Evolutionary conservation across 2,888 invertebrate genomes (phyloP).

Genomic region (Darwinula stevensoni): DNA sequence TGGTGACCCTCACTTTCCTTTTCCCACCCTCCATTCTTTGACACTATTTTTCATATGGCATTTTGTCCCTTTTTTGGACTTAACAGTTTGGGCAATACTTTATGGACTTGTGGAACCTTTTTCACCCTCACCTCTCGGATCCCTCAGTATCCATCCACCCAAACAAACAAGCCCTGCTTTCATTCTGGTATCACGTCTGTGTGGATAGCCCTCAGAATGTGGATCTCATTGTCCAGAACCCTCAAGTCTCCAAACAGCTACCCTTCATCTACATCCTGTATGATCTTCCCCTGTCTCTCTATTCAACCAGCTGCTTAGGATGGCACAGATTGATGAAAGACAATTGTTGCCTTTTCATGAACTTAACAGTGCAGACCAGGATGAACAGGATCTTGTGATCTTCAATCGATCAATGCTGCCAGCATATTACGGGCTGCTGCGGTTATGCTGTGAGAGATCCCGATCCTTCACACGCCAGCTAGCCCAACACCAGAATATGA

Average conservation of each 20-base stretch:
- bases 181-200: conserved; percentile 80
- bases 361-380: conserved; percentile 55
- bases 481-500: conserved; percentile 74
- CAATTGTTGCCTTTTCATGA: conserved; percentile 7
- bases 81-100: conserved; percentile 81
- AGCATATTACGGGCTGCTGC: conserved; percentile 31
- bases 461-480: conserved; percentile 52
- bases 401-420: conserved; percentile 83
- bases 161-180: conserved; percentile 68
- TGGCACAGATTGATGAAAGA: neutral
- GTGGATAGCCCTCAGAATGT: conserved; percentile 79
- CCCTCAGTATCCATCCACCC: conserved; percentile 82
- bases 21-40: conserved; percentile 4
- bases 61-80: conserved; percentile 5
- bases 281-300: too few relatives aligned
- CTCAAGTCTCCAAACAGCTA: conserved; percentile 67
- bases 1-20: too few relatives aligned
- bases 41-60: conserved; percentile 1
- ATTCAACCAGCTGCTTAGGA: too few relatives aligned
- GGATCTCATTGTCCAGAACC: conserved; percentile 53
- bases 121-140: conserved; percentile 76
- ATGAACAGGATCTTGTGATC: conserved; percentile 76
- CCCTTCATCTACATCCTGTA: conserved; percentile 87
- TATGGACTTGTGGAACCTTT: conserved; percentile 69
- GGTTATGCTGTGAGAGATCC: conserved; percentile 69